Evolutionary conservation across 2,113 vertebrate species (phyloP).

Genomic region (Asarcornis scutulata): DNA sequence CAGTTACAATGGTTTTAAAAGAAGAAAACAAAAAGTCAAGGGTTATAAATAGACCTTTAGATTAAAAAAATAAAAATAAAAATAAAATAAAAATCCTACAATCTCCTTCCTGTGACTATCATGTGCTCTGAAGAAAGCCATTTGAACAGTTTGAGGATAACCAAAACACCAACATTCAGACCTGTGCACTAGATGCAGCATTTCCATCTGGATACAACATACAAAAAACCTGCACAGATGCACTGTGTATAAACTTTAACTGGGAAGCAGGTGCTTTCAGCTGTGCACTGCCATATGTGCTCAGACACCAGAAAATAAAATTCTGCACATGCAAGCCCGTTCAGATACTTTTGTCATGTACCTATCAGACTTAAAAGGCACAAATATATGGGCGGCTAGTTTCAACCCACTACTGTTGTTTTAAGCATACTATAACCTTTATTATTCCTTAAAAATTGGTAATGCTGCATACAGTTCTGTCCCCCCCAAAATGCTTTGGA

Average conservation of each 20-base stretch:
- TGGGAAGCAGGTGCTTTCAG: background rate
- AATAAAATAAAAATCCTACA: background rate
- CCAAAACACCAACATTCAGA: background rate
- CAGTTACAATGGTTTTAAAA: background rate
- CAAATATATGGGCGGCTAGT: background rate
- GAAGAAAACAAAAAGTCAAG: background rate
- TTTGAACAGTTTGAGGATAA: background rate
- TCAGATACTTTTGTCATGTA: background rate
- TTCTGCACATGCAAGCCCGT: background rate
- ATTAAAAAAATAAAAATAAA: background rate
- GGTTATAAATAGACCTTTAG: background rate
- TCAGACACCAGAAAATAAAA: background rate
- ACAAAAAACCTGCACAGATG: background rate
- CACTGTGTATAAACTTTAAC: background rate
- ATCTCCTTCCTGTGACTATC: background rate
- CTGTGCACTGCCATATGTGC: background rate
- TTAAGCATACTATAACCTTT: background rate
- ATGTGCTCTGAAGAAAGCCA: background rate
- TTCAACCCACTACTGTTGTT: background rate
- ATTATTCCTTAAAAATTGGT: background rate
- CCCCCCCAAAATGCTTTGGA: background rate
- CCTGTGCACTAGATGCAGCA: background rate
- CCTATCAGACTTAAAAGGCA: background rate
- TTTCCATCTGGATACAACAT: constrained; percentile 1
- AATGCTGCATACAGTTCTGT: background rate